Evolutionary conservation across 2,113 vertebrate species (phyloP), one percentile per base, ranked within the genome.

Genomic region (Anthoscopus minutus): DNA sequence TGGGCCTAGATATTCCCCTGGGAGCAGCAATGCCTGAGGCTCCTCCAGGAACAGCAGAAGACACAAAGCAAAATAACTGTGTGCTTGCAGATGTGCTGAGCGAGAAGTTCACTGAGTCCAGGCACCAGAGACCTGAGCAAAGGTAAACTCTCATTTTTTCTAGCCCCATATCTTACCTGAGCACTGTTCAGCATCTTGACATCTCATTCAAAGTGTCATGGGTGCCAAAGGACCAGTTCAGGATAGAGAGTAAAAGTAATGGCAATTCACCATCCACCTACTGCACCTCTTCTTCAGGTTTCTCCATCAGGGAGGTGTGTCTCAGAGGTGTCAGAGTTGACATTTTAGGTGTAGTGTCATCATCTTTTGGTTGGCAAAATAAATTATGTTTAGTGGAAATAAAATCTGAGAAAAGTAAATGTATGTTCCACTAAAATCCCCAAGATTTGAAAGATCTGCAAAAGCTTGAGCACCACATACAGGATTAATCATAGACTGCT

Each of bases 231-330:
- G 50, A 62, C 8, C 15, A 19, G 1, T 13, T 33, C 27, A 38
- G 13, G 10, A 82, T 1, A 31, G 8, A 42, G 28, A n/a, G 22
- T 31, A 72, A 66, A 92, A 81, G 10, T 18, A 64, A 20, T 0
- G 10, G 40, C 44, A 70, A 62, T 62, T 62, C 0, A 0, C 15
- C 30, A 62, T 22, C 14, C 24, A 0, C n/a, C n/a, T n/a, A n/a
- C n/a, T 4, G 4, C 16, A 38, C 13, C 13, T 81, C 4, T 81
- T 51, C 48, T 40, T 82, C 53, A 40, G 23, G 7, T 88, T 88
- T 64, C 65, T 76, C 28, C 71, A 37, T 22, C 16, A 44, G 40
- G 10, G 40, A 31, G 53, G 8, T 33, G 44, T 37, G 17, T 21
- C 10, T n/a, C 15, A 37, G 73, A 66, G 21, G 3, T 35, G 44